These are phyloP conservation scores for Tympanoctomys barrerae DNA, from an alignment of 2,797 vertebrate species.

Conservation along the genomic window DNA sequence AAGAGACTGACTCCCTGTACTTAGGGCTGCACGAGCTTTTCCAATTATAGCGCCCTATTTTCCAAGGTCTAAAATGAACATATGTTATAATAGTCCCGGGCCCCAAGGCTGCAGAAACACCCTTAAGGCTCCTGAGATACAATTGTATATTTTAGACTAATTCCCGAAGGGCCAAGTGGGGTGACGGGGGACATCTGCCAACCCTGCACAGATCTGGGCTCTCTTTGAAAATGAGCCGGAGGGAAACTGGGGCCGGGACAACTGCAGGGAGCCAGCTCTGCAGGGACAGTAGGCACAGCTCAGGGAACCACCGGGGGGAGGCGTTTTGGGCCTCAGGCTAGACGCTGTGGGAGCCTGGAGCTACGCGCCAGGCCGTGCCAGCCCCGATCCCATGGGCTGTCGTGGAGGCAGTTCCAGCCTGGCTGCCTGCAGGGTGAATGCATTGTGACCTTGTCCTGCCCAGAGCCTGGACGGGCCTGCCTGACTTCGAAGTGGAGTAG, in stretches of 20 bases:
- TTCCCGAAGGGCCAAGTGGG: conserved; percentile 76
- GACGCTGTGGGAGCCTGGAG: neutral
- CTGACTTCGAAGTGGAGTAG: neutral
- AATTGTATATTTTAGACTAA: conserved; percentile 83
- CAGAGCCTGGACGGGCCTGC: neutral
- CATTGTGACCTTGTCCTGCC: neutral
- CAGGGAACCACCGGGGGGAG: neutral
- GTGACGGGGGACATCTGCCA: conserved; percentile 73
- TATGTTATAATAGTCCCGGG: conserved; percentile 84
- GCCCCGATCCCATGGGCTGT: neutral
- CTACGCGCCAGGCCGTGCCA: neutral
- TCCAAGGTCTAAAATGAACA: conserved; percentile 83
- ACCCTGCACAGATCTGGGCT: conserved; percentile 46
- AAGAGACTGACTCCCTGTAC: conserved; percentile 87
- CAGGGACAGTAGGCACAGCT: neutral
- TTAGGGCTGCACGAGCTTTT: conserved; percentile 86
- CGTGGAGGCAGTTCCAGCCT: neutral
- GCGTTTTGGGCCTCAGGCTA: neutral
- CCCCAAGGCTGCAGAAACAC: conserved; percentile 83
- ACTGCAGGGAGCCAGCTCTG: neutral
- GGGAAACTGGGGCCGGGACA: neutral
- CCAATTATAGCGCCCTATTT: conserved; percentile 89
- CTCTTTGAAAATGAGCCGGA: conserved; percentile 60
- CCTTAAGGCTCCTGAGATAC: conserved; percentile 82
- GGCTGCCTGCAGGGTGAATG: neutral